Evolutionary conservation across 2,888 invertebrate genomes (phyloP), one percentile per base, ranked within the genome.

Genomic region (Clepsis dumicolana): DNA sequence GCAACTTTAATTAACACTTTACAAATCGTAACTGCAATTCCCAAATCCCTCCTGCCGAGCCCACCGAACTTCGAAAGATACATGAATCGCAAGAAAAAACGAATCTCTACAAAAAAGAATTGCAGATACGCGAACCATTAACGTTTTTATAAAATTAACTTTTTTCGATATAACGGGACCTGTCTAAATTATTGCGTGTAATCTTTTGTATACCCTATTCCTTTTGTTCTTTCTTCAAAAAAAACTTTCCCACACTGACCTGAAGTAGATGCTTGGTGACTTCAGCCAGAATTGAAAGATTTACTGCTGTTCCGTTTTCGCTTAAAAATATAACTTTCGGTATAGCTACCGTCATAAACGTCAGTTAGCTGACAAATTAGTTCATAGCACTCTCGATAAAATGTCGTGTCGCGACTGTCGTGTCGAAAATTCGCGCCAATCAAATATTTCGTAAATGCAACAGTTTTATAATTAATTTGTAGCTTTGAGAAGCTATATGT

Each of bases 41-140:
- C 77, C 73, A 76, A 78, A 77, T 74, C 82, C 82, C n/a, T n/a
- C 89, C 91, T 77, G 89, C 90, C 85, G 90, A 56, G 89, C 88
- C 81, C 87, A 87, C 75, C 87, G 90, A 90, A 83, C 87, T 82
- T 88, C 81, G 81, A 84, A 32, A 57, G 63, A 68, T 85, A 82
- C 80, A 73, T n/a, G 73, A 78, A 79, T 80, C 82, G 81, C 82
- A 83, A 83, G 80, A 86, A 89, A 85, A 80, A 79, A 74, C 69
- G 70, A 73, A 75, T 77, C 75, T 65, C 68, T 63, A 77, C 70
- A 80, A 85, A 80, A 89, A 86, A 82, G 83, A 87, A 91, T 90
- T 85, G 90, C 89, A 89, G 90, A 89, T 88, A 88, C 85, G 84
- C 86, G 81, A 86, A 83, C 89, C 90, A 90, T 90, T 90, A 90